Conservation (phyloP, 2,113 vertebrate genomes). For the Candoia aspera region DNA sequence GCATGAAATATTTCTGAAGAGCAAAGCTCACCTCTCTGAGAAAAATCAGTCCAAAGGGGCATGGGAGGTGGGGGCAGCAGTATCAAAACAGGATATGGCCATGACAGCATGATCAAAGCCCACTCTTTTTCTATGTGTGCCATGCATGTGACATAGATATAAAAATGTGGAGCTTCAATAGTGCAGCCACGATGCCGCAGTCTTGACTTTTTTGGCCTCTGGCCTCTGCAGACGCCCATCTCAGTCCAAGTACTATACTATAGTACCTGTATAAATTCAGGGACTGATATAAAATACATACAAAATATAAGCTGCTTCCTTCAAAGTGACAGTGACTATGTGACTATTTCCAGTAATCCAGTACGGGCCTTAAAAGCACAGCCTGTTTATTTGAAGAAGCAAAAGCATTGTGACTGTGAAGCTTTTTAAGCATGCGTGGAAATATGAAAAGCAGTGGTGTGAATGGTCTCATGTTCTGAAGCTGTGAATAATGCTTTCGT, state of each 20-base stretch:
- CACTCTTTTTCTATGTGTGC: not conserved
- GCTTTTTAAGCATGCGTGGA: not conserved
- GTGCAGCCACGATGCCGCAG: no score
- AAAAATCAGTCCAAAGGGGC: no score
- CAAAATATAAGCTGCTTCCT: constrained; percentile 51
- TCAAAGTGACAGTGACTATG: constrained; percentile 55
- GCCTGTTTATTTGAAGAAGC: constrained; percentile 65
- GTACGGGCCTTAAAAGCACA: constrained; percentile 60
- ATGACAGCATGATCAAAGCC: not conserved
- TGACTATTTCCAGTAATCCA: constrained; percentile 66
- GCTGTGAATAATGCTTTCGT: not conserved
- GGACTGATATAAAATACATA: not conserved
- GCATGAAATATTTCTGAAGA: not conserved
- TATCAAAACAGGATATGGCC: no score
- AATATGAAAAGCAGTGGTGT: not conserved
- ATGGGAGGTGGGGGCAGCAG: no score
- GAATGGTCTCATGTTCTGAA: not conserved
- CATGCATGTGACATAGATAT: not conserved
- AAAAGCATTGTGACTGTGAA: constrained; percentile 24
- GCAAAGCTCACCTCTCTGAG: no score
- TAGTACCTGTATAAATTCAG: not conserved
- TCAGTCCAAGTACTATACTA: not conserved
- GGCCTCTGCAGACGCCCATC: not conserved
- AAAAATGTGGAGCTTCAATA: not conserved
- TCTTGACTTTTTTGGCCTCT: not conserved